phyloP scores from a whole-genome alignment of 2,797 vertebrate species.

The Nannoperca australis region DNA sequence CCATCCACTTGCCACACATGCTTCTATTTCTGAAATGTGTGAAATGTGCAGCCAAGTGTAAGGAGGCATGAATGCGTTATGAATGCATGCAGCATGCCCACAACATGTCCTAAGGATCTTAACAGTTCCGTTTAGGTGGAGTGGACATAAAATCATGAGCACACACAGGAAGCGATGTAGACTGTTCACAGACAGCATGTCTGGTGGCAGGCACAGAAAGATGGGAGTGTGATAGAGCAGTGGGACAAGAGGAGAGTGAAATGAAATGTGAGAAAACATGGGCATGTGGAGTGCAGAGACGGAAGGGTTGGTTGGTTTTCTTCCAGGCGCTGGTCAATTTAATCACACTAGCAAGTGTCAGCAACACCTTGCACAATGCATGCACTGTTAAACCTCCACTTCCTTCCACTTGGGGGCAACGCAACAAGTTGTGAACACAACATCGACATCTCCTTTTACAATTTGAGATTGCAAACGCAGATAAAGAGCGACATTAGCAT shows the following conservation, averaged over 20 bases:
- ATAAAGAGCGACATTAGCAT: not conserved
- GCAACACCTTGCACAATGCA: conserved; percentile 9
- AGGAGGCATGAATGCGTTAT: conserved; percentile 58
- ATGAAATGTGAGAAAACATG: conserved; percentile 71
- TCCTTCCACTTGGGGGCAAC: not conserved
- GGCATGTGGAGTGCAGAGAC: conserved; percentile 50
- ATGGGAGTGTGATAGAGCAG: conserved; percentile 74
- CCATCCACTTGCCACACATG: conserved; percentile 43
- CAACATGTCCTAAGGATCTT: conserved; percentile 58
- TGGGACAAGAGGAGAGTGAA: conserved; percentile 68
- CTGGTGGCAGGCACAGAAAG: conserved; percentile 74
- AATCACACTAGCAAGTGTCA: not conserved
- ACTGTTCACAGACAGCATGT: conserved; percentile 77
- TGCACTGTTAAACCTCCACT: not conserved
- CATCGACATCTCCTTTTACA: not conserved
- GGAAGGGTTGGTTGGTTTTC: conserved; percentile 37
- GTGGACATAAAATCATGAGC: conserved; percentile 58
- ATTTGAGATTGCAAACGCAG: not conserved
- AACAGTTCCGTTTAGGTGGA: conserved; percentile 54
- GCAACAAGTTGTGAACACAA: not conserved
- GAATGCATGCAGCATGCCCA: conserved; percentile 44
- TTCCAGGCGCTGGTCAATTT: conserved; percentile 10
- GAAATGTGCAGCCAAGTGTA: conserved; percentile 64
- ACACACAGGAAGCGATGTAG: conserved; percentile 68
- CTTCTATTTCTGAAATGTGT: conserved; percentile 79